Percentiles rank a stretch among this genome's conserved stretches.
These are phyloP conservation scores for human DNA, from an alignment of 2,113 vertebrate species.

Conservation along the genomic window GRCh38 chr9:7997501-7998000, in stretches of 20 bases:
- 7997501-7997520: neutral
- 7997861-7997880: neutral
- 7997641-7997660: neutral
- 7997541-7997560: neutral
- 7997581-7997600: neutral
- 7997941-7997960: neutral
- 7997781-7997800: neutral
- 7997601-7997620: neutral
- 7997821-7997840: neutral
- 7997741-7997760: neutral
- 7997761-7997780: neutral
- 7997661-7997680: neutral
- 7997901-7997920: neutral
- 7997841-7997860: neutral
- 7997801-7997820: neutral
- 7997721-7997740: neutral
- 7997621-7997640: neutral
- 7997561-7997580: neutral
- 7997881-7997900: neutral
- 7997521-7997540: neutral
- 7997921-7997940: neutral
- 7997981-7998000: neutral
- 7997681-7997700: neutral
- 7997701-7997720: neutral
- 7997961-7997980: neutral